A percentile compares a stretch with the other conserved stretches of the same genome.
phyloP scores from a whole-genome alignment of 2,888 invertebrate species.

The Anoncus sp. region DNA sequence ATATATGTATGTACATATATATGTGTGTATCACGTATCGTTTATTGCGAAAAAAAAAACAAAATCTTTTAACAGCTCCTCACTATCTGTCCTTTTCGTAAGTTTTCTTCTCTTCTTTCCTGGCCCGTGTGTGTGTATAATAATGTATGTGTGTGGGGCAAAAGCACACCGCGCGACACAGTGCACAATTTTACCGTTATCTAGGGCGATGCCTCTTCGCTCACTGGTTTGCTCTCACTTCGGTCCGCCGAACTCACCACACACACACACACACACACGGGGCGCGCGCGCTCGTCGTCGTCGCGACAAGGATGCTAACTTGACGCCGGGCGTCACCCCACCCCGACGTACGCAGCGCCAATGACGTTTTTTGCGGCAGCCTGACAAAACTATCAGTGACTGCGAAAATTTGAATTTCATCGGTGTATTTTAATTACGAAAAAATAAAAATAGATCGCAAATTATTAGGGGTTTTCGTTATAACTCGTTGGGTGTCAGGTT shows the following conservation, averaged over 20 bases:
- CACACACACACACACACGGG: no score
- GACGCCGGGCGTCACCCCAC: constrained; percentile 61
- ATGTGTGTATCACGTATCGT: constrained; percentile 16
- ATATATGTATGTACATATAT: constrained; percentile 15
- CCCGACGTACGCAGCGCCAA: constrained; percentile 44
- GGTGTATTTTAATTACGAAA: no score
- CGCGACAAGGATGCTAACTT: constrained; percentile 62
- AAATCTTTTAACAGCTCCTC: constrained; percentile 9
- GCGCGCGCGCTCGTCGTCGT: constrained; percentile 37
- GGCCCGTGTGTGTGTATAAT: constrained; percentile 35
- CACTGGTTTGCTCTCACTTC: constrained; percentile 70
- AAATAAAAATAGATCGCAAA: no score
- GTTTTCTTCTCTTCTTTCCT: constrained; percentile 26
- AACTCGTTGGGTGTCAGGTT: no score
- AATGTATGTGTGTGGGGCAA: constrained; percentile 57
- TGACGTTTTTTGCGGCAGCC: not conserved
- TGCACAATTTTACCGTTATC: constrained; percentile 81
- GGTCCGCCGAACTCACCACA: constrained; percentile 54
- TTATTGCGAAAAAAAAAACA: constrained; percentile 16
- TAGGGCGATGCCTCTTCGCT: constrained; percentile 81
- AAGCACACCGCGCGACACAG: constrained; percentile 69
- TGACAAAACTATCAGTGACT: not conserved
- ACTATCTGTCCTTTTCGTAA: constrained; percentile 8
- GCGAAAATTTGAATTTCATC: constrained; percentile 48
- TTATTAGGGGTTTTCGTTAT: no score